Evolutionary conservation across 2,888 invertebrate species (phyloP), one percentile per base, ranked within the genome.

Genomic region (Phorcus lineatus): DNA sequence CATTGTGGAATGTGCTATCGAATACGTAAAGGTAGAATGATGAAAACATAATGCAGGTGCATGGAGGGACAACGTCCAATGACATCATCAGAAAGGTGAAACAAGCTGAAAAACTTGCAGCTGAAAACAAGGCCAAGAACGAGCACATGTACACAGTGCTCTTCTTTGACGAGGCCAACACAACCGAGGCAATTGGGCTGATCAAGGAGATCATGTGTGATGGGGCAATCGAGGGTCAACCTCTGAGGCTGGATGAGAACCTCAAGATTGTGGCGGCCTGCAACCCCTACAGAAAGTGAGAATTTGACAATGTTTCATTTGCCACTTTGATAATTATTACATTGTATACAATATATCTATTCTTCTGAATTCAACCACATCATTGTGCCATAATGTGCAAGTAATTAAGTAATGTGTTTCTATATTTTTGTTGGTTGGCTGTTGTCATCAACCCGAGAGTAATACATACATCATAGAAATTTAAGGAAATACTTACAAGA

Each of bases 111-210:
- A 36, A 47, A 31, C 78, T 85, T 17, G 91, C 92, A n/a, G 77
- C 67, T 31, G 75, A 81, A 75, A 91, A 91, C 80, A 36, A 57
- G 17, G 53, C 52, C 22, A 28, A 24, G 52, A 86, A 81, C 81
- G 76, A 80, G 53, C 80, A 83, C 31, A 85, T 91, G 80, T 86
- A 88, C 83, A 91, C 91, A 17, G 90, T 91, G 0, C 81, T 91
- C 77, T 91, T 91, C 84, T 90, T 92, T 85, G 92, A 92, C 85
- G 92, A 92, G 83, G 92, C 91, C 6, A 92, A 92, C 85, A 92
- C 92, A 6, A 91, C 92, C 24, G 90, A 91, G 77, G 89, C 90
- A 17, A 90, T 92, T 52, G 92, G 91, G 52, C 83, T 91, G 28
- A 90, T 92, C 75, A 92, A 92, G 80, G 92, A 92, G 80, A 89